A percentile compares a stretch with the other conserved stretches of the same genome.
Evolutionary conservation across 2,113 vertebrate species (phyloP).

Genomic region (Antennarius striatus): DNA sequence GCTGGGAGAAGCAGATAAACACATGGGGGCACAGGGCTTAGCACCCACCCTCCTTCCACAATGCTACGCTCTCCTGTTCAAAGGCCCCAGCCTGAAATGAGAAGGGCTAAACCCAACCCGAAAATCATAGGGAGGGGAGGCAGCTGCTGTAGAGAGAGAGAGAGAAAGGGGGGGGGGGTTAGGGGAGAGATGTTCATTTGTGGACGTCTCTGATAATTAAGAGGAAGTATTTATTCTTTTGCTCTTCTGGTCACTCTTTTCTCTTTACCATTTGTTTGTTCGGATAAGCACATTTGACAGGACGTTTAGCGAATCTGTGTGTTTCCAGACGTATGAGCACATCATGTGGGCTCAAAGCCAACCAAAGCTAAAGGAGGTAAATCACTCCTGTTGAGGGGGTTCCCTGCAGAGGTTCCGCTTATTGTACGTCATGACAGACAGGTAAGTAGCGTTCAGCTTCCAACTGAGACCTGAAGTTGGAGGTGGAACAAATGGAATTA

Average conservation of each 20-base stretch:
- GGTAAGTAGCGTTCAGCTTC: conserved; percentile 13
- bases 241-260: conserved; percentile 34
- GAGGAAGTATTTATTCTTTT: conserved; percentile 36
- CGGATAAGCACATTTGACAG: conserved; percentile 3
- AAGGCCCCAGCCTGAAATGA: conserved; percentile 65
- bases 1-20: conserved; percentile 82
- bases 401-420: too few relatives aligned
- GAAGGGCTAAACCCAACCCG: conserved; percentile 56
- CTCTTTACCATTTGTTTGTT: conserved; percentile 22
- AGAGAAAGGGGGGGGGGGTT: conserved; percentile 33
- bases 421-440: conserved; percentile 26
- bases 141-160: conserved; percentile 48
- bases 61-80: conserved; percentile 68
- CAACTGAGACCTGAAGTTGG: conserved; percentile 31
- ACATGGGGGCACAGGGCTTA: conserved; percentile 66
- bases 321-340: background rate
- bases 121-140: conserved; percentile 62
- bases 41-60: conserved; percentile 64
- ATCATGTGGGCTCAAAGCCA: background rate
- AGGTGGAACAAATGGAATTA: background rate
- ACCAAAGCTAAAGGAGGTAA: conserved; percentile 1
- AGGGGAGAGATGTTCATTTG: conserved; percentile 51
- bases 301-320: background rate
- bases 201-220: conserved; percentile 38
- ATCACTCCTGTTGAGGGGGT: background rate